Conservation (phyloP, 1,140 invertebrate genomes). For the Drosophila trapezifrons region DNA sequence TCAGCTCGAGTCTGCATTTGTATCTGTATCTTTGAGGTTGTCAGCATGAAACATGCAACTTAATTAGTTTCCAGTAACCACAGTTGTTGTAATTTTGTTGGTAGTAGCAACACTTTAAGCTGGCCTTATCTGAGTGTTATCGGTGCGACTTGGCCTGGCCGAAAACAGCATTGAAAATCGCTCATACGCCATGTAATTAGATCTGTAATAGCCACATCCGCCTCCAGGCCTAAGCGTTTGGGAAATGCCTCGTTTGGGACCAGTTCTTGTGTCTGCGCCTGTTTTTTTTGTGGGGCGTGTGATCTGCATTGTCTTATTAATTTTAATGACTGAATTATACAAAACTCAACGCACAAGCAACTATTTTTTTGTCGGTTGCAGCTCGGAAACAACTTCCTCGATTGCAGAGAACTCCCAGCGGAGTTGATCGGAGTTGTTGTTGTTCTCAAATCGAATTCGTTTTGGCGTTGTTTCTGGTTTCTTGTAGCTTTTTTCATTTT, state of each 20-base stretch:
- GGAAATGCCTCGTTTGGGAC: constrained; percentile 34
- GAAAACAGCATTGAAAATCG: constrained; percentile 38
- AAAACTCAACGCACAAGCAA: constrained; percentile 36
- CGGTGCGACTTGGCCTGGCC: constrained; percentile 32
- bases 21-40: constrained; percentile 34
- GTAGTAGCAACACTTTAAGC: constrained; percentile 22
- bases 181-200: constrained; percentile 60
- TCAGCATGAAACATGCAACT: constrained; percentile 64
- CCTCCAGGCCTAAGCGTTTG: constrained; percentile 36
- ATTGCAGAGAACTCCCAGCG: constrained; percentile 30
- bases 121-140: constrained; percentile 46
- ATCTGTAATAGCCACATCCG: constrained; percentile 55
- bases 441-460: constrained; percentile 56
- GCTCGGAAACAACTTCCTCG: constrained; percentile 33
- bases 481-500: constrained; percentile 28
- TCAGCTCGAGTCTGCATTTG: constrained; percentile 22
- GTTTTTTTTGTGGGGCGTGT: constrained; percentile 41
- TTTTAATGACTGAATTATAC: constrained; percentile 72
- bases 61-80: constrained; percentile 53
- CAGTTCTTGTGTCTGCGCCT: constrained; percentile 37
- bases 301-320: constrained; percentile 69
- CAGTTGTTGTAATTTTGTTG: constrained; percentile 14
- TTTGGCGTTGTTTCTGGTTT: constrained; percentile 29
- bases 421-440: constrained; percentile 19
- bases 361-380: constrained; percentile 33